phyloP scores from a whole-genome alignment of 2,113 vertebrate genomes.

The Salvator merianae region DNA sequence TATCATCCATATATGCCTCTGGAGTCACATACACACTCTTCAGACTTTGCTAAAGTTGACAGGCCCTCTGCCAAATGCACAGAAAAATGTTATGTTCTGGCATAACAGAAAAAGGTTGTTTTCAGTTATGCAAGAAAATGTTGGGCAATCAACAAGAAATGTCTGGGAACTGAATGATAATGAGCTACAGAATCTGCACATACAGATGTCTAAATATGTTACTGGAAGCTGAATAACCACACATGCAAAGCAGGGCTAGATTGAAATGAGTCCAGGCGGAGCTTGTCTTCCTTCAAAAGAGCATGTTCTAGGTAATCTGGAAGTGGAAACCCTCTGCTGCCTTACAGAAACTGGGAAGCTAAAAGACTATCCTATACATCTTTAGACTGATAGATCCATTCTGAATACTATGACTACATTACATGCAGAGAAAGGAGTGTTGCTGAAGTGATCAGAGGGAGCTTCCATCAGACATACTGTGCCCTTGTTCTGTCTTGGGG shows the following conservation, averaged over 20 bases:
- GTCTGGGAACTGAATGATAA: background rate
- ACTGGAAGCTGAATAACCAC: background rate
- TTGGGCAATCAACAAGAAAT: background rate
- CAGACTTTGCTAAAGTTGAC: background rate
- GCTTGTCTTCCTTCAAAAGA: background rate
- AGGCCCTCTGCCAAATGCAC: background rate
- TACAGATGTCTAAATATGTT: background rate
- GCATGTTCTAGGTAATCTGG: background rate
- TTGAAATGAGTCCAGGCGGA: background rate
- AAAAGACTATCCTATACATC: background rate
- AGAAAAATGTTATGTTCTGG: background rate
- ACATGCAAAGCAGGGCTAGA: background rate
- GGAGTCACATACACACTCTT: background rate
- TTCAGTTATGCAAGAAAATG: background rate
- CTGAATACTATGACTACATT: no score
- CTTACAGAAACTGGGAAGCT: background rate
- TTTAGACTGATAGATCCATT: background rate
- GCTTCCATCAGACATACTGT: no score
- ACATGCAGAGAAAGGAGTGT: no score
- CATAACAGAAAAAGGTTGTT: no score
- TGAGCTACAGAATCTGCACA: background rate
- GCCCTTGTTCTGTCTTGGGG: no score
- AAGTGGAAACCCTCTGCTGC: background rate
- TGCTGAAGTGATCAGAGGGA: no score
- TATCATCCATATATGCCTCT: no score